Conservation (phyloP, 2,113 vertebrate species). For the Vidua macroura region DNA sequence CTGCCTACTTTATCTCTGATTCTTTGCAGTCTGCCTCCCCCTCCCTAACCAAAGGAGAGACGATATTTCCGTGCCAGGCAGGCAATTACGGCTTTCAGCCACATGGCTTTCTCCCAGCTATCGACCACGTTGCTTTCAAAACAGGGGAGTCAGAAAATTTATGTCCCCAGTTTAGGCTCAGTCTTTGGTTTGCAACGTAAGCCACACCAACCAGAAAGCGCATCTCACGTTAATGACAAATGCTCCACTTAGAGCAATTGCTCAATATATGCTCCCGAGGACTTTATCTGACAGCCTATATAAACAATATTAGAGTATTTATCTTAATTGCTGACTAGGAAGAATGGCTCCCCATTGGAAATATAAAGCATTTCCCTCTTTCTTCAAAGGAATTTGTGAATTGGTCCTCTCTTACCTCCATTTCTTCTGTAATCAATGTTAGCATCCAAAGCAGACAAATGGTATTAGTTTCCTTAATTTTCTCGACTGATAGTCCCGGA, state of each 20-base stretch:
- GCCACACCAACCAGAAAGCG: fast-evolving
- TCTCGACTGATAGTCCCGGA: background rate
- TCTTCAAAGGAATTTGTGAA: background rate
- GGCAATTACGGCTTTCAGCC: background rate
- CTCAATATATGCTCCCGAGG: background rate
- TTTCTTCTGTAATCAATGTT: background rate
- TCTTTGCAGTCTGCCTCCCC: background rate
- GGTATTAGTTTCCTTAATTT: background rate
- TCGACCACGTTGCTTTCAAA: background rate
- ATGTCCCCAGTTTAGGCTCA: background rate
- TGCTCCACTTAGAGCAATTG: background rate
- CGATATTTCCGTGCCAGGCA: background rate
- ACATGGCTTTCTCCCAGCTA: background rate
- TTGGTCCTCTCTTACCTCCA: background rate
- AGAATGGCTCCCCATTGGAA: background rate
- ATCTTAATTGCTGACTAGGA: background rate
- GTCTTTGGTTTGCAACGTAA: background rate
- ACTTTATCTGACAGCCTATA: background rate
- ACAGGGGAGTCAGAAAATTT: background rate
- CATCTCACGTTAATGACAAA: background rate
- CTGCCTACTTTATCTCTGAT: background rate
- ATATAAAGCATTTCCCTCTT: background rate
- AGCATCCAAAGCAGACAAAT: background rate
- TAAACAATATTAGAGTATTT: background rate
- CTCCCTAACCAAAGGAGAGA: background rate